Conservation (phyloP, 1,140 invertebrate genomes). For the Armadillidium nasatum region DNA sequence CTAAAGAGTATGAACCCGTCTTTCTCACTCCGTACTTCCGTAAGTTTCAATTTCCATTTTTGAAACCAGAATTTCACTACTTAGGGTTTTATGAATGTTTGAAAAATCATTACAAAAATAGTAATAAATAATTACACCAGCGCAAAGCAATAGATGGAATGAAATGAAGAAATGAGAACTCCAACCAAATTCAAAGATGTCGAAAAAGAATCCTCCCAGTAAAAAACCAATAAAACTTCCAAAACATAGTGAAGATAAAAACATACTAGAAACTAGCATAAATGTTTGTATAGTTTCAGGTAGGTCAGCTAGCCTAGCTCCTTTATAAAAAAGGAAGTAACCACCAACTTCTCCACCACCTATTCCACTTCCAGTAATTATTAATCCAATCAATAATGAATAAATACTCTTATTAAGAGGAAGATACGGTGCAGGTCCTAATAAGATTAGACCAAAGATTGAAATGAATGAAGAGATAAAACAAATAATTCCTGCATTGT, state of each 20-base stretch:
- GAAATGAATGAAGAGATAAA: slow-evolving; percentile 60
- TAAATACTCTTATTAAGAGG: slow-evolving; percentile 28
- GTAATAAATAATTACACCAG: no score
- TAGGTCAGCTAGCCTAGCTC: slow-evolving; percentile 64
- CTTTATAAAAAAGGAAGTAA: slow-evolving; percentile 72
- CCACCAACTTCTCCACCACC: slow-evolving; percentile 68
- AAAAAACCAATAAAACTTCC: slow-evolving; percentile 77
- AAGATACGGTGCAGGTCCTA: slow-evolving; percentile 58
- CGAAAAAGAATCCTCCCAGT: slow-evolving; percentile 67
- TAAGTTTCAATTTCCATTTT: no score
- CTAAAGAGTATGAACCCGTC: no score
- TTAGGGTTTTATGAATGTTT: no score
- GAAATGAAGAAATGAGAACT: slow-evolving; percentile 46
- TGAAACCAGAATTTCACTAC: no score
- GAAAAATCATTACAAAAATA: no score
- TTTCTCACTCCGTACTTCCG: no score
- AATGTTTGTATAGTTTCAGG: slow-evolving; percentile 76
- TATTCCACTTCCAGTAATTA: slow-evolving; percentile 74
- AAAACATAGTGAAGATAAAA: slow-evolving; percentile 77
- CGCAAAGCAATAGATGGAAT: no score
- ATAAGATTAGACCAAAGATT: slow-evolving; percentile 62
- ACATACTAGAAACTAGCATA: slow-evolving; percentile 74
- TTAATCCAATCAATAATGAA: slow-evolving; percentile 60
- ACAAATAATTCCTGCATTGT: slow-evolving; percentile 63
- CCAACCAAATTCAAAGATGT: slow-evolving; percentile 66